Evolutionary conservation across 2,113 vertebrate genomes (phyloP), one percentile per base, ranked within the genome.

Genomic region (Geothlypis trichas): DNA sequence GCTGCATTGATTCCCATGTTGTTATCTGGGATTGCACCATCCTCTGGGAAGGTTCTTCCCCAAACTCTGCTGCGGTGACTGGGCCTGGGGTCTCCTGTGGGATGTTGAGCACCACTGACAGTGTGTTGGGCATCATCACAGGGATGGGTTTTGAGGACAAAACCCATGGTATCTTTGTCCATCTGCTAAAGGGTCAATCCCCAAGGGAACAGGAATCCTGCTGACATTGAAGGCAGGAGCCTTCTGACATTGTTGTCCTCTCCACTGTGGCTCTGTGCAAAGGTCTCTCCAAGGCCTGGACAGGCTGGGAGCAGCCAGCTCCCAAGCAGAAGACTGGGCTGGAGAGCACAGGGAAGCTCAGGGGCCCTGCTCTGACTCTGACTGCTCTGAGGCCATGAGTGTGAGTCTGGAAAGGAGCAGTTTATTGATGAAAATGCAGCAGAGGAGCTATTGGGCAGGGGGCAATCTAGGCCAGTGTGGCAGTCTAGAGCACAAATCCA

Each of bases 361-460:
- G 0, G 15, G 21, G 14, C 19, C 14, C 27, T 0, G 1, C 44
- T 81, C 49, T 87, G 73, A 72, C 35, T 6, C 1, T 41, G 39
- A 63, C 47, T 55, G 66, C 39, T n/a, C 33, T 9, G 20, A n/a
- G 44, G 44, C 71, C 42, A 4, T 5, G 46, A 37, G 24, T 26
- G 46, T 28, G 46, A 84, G 46, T 23, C n/a, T 85, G 47, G 57
- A 57, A 79, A 74, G 31, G 71, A 41, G 23, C 44, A 62, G 19
- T 18, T 71, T 35, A 7, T 18, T 62, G 15, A 52, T 13, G 18
- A 31, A 59, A 87, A 72, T 6, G 46, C 37, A 80, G 31, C 39
- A 89, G 49, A 57, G 62, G 35, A 76, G 27, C 47, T 37, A 10
- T 19, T 16, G 67, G 42, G 46, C 44, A 69, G 13, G 23, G 33